Evolutionary conservation across 2,113 vertebrate genomes (phyloP), one percentile per base, ranked within the genome.

Genomic region (Calypte anna): DNA sequence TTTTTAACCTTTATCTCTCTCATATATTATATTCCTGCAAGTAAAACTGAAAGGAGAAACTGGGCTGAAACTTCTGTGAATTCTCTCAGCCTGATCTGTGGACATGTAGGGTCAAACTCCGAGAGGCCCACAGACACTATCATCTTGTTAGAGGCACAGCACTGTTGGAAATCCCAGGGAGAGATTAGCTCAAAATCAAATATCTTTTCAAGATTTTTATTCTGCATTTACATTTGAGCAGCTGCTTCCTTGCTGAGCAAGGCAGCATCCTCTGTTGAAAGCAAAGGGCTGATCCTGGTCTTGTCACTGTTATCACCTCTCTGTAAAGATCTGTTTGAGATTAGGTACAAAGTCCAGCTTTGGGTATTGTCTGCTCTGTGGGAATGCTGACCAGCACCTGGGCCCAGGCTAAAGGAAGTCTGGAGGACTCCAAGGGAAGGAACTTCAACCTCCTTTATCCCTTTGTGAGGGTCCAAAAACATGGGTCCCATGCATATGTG

Each of bases 401-500:
- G 30, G 51, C 36, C 38, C 12, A 25, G 63, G 13, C n/a, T 88
- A 63, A 54, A 61, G 63, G 1, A 55, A 54, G 53, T 8, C 61
- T 63, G 74, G 54, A 85, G 27, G 12, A 4, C 15, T 5, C 2
- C 2, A 2, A 51, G 43, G 36, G 19, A 1, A 68, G 21, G 63
- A 66, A 66, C 21, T 53, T 68, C 58, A 80, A 8, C 48, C 57
- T 63, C 7, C 12, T 6, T 44, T 61, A 16, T 64, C 12, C 54
- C 27, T 85, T 68, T 2, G 1, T 36, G 36, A 2, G 10, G 53
- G 28, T 64, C 31, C 12, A 38, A 12, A 82, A 67, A 4, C 0
- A 2, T 23, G 59, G 17, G 6, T 89, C 3, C 18, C 2, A 0
- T 23, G 46, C 0, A 1, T 43, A 27, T 10, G 44, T 33, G 4